Evolutionary conservation across 2,113 vertebrate genomes (phyloP), one percentile per base, ranked within the genome.

Genomic region (Oreamnos americanus): DNA sequence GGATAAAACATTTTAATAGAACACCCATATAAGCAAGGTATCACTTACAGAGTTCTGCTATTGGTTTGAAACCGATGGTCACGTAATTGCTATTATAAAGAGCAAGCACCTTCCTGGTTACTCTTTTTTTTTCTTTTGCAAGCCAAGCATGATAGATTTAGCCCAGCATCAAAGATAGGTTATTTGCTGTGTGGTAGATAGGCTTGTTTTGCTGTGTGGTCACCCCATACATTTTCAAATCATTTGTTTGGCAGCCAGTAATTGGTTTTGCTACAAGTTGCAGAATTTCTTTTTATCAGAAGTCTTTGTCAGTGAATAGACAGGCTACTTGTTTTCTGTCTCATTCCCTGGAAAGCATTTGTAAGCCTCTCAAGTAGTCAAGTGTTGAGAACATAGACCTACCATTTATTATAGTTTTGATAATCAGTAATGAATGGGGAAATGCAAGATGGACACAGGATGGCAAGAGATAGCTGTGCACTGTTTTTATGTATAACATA

Each of bases 61-160:
- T 78, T 97, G 53, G n/a, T 92, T 95, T 93, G 53, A 71, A 85
- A 85, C 49, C 8, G 11, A 51, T 96, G 47, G 55, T 96, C 26
- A 86, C 3, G 1, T 86, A 62, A 87, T 85, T 95, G 45, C 67
- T 97, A 1, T 45, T 92, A 92, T 85, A 94, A 39, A 96, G 49
- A 74, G 55, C 76, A 95, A 94, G 26, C 26, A 47, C 74, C 21
- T 64, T 97, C 49, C n/a, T 76, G 33, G 25, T 57, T 62, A 10
- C 26, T 84, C 15, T 92, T 62, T 84, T 83, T n/a, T 78, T 43
- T n/a, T 30, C 33, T 64, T 67, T 87, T 28, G 28, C 25, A 53
- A 90, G 10, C n/a, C 25, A 45, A 82, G 2, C 49, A 64, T 67
- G 45, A 95, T 3, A 87, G 23, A 76, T 95, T 79, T 96, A 92